Conservation (phyloP, 2,113 vertebrate genomes). For the Phodopus roborovskii region DNA sequence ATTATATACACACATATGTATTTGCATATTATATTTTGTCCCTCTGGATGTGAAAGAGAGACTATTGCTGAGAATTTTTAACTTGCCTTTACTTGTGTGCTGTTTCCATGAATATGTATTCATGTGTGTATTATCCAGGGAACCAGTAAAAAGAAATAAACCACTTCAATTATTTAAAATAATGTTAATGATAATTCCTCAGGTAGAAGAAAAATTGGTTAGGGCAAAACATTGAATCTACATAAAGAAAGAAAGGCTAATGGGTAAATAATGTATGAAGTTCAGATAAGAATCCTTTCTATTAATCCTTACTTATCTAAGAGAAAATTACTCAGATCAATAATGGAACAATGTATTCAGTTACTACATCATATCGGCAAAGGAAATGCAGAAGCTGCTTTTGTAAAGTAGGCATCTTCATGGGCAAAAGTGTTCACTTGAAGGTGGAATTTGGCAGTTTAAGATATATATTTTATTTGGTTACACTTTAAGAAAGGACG, state of each 20-base stretch:
- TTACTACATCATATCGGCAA: neutral
- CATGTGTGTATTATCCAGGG: neutral
- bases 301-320: neutral
- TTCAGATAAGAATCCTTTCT: neutral
- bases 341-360: neutral
- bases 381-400: neutral
- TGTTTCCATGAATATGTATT: neutral
- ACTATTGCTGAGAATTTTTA: neutral
- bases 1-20: neutral
- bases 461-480: neutral
- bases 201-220: neutral
- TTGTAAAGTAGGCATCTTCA: neutral
- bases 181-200: neutral
- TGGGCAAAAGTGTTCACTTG: neutral
- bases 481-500: neutral
- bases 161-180: neutral
- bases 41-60: neutral
- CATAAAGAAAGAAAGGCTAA: neutral
- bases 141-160: neutral
- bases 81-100: neutral
- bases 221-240: neutral
- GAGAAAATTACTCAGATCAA: neutral
- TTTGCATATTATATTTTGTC: neutral
- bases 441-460: neutral
- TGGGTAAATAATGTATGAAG: neutral